phyloP scores from a whole-genome alignment of 2,797 vertebrate genomes.

The Helostoma temminkii region DNA sequence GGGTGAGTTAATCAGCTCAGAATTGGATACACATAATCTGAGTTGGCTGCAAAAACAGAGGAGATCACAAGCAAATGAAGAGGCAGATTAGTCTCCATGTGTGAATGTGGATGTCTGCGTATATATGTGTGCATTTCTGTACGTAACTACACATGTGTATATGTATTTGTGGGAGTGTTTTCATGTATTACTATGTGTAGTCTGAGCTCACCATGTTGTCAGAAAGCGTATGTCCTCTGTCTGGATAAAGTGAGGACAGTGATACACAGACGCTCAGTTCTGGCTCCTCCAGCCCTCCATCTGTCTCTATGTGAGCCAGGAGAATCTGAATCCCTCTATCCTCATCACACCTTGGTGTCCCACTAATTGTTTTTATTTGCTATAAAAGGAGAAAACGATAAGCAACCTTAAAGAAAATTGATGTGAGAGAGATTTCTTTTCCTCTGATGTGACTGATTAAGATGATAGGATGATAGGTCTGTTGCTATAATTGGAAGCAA shows the following conservation, averaged over 20 bases:
- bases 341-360: slow-evolving; percentile 45
- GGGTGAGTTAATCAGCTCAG: slow-evolving; percentile 67
- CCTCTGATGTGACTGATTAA: slow-evolving; percentile 32
- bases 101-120: not conserved
- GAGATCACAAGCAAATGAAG: slow-evolving; percentile 50
- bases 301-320: slow-evolving; percentile 43
- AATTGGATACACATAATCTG: slow-evolving; percentile 56
- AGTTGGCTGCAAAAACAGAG: slow-evolving; percentile 51
- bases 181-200: not conserved
- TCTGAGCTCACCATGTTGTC: slow-evolving; percentile 15
- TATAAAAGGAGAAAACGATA: slow-evolving; percentile 48
- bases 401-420: slow-evolving; percentile 40
- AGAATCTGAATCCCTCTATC: slow-evolving; percentile 59
- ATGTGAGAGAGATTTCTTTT: slow-evolving; percentile 59
- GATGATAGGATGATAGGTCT: slow-evolving; percentile 34
- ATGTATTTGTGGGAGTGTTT: not conserved
- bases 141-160: not conserved
- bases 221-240: slow-evolving; percentile 53
- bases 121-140: not conserved
- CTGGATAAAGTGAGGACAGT: slow-evolving; percentile 52
- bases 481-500: slow-evolving; percentile 32
- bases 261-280: slow-evolving; percentile 32
- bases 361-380: slow-evolving; percentile 49
- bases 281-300: slow-evolving; percentile 44
- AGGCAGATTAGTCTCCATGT: slow-evolving; percentile 38